Evolutionary conservation across 2,888 invertebrate genomes (phyloP), one percentile per base, ranked within the genome.

Genomic region (Siphlonurus alternatus): DNA sequence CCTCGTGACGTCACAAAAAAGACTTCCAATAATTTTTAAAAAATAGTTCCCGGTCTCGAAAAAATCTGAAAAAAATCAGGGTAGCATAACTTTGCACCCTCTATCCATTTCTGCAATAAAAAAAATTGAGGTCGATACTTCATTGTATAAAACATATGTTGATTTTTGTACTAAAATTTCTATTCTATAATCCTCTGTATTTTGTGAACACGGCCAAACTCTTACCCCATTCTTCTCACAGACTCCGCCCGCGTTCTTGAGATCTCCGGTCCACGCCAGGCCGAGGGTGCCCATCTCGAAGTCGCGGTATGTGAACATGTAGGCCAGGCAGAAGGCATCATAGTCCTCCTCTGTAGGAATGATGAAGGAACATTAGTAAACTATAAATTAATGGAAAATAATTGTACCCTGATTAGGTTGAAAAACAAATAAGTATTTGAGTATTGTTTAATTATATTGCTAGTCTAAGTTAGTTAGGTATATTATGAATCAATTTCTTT

Each of bases 231-330:
- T 93, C 75, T 92, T 93, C 76, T 99, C 98, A 77, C 98, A 99
- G 67, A 99, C 95, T 25, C 98, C 98, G 7, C 98, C 98, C 24
- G 97, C 93, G 74, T 94, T 94, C 75, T 93, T 93, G 56, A 94
- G 79, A 77, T 94, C 94, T 0, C 93, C 93, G 0, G 98, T 98
- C 98, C 98, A 99, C 3, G 99, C 98, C 66, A 99, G 79, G 7
- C 99, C 99, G 67, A 99, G 79, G 2, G 94, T 94, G 51, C 94
- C 94, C 86, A 94, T 93, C 76, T 94, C 93, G 73, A 94, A 94
- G 76, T 94, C 94, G 63, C 95, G 82, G 76, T 96, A 97, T 20
- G 98, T 98, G 76, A 99, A 96, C 88, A 98, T 94, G 78, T 98
- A 99, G 64, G 98, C 97, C 73, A 99, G 80, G 74, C 99, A 99